Evolutionary conservation across 2,797 vertebrate genomes (phyloP).

Genomic region (Netta rufina): DNA sequence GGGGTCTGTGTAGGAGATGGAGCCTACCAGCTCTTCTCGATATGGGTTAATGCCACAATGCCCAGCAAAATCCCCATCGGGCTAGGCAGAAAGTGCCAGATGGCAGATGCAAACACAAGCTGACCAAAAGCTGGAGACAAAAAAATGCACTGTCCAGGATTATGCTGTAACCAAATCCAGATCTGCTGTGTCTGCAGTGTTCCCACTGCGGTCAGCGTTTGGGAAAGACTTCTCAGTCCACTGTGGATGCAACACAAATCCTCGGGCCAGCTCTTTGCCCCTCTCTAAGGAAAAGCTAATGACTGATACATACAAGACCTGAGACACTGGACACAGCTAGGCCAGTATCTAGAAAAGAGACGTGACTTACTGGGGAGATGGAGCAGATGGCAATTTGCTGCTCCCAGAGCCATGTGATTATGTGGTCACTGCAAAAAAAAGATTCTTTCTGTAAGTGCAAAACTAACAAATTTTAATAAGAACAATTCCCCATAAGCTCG

Average conservation of each 20-base stretch:
- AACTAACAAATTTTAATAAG: not conserved
- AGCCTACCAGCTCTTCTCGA: not conserved
- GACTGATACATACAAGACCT: not conserved
- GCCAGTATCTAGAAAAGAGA: not conserved
- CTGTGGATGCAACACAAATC: not conserved
- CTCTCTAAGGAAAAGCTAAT: not conserved
- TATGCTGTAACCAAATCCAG: conserved; percentile 47
- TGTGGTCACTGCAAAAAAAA: not conserved
- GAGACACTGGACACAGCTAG: not conserved
- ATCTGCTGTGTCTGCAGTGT: conserved; percentile 41
- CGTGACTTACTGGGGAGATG: not conserved
- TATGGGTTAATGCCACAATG: not conserved
- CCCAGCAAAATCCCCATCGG: not conserved
- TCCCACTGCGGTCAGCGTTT: not conserved
- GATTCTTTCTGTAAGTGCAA: not conserved
- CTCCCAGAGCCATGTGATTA: not conserved
- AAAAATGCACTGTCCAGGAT: not conserved
- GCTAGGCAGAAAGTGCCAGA: conserved; percentile 24
- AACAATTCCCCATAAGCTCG: not conserved
- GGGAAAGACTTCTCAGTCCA: not conserved
- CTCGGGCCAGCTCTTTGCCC: not conserved
- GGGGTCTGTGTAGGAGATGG: not conserved
- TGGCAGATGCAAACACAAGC: conserved; percentile 14
- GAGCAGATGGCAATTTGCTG: not conserved
- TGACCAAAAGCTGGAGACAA: conserved; percentile 9